Evolutionary conservation across 2,888 invertebrate genomes (phyloP).

Genomic region (Noctua pronuba): DNA sequence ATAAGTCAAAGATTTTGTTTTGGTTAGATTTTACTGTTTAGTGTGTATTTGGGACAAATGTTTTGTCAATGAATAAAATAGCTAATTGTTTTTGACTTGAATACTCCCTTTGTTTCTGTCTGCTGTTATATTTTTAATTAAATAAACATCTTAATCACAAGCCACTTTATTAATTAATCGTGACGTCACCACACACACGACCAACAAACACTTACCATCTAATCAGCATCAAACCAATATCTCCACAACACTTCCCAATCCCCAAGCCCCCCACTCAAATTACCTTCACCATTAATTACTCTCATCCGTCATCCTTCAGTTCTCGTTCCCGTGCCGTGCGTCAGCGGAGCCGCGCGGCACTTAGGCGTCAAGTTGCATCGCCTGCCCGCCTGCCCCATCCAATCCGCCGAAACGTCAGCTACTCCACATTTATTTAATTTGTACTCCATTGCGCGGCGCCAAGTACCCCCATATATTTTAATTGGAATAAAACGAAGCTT

Average conservation of each 20-base stretch:
- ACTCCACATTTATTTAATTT: conserved; percentile 72
- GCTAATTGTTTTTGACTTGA: background rate
- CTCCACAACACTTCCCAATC: background rate
- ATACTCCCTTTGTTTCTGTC: background rate
- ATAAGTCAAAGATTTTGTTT: background rate
- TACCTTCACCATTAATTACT: conserved; percentile 42
- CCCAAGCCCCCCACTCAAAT: conserved; percentile 32
- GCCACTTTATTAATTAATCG: conserved; percentile 7
- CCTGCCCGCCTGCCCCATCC: conserved; percentile 67
- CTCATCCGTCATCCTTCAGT: conserved; percentile 29
- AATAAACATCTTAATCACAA: background rate
- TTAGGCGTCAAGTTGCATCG: conserved; percentile 67
- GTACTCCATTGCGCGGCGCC: conserved; percentile 67
- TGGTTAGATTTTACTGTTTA: background rate
- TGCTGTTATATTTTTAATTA: background rate
- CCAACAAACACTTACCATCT: background rate
- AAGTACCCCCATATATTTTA: conserved; percentile 68
- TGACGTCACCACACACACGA: background rate
- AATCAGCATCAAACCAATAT: conserved; percentile 27
- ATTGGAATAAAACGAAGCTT: conserved; percentile 68
- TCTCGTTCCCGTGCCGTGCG: conserved; percentile 34
- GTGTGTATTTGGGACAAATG: background rate
- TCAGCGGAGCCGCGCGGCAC: conserved; percentile 53
- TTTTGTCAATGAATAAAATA: background rate
- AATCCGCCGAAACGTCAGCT: conserved; percentile 66